Conservation (phyloP, 2,113 vertebrate species). For the Tor tambroides region DNA sequence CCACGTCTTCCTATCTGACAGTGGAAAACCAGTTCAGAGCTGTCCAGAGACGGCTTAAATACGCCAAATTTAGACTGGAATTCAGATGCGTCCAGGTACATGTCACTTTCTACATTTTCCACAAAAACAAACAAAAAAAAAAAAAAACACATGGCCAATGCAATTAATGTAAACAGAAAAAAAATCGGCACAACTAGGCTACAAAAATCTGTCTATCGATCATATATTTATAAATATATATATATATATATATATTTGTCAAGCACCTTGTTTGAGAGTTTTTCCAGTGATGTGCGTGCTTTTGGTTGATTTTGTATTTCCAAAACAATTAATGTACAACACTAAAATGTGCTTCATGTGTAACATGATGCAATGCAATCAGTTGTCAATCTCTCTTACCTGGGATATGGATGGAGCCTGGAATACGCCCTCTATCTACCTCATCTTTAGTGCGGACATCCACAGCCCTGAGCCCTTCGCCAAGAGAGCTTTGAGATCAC, state of each 20-base stretch:
- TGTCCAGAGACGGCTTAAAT: constrained; percentile 68
- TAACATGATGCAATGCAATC: neutral
- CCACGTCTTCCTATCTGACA: too few relatives aligned
- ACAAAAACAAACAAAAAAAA: constrained; percentile 64
- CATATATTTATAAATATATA: too few relatives aligned
- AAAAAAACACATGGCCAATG: neutral
- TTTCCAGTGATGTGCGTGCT: too few relatives aligned
- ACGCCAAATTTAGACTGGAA: constrained; percentile 75
- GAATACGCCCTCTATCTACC: constrained; percentile 72
- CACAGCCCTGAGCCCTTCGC: constrained; percentile 62
- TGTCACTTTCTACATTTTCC: constrained; percentile 70
- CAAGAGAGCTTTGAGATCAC: constrained; percentile 71
- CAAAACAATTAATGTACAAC: too few relatives aligned
- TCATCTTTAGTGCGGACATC: constrained; percentile 77
- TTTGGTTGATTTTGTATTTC: too few relatives aligned
- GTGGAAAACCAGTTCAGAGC: too few relatives aligned
- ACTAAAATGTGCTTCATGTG: neutral
- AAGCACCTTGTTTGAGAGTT: too few relatives aligned
- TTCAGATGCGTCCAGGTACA: constrained; percentile 72
- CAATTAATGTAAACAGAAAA: neutral
- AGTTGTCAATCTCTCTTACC: constrained; percentile 57
- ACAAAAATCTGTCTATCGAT: too few relatives aligned
- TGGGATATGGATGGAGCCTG: constrained; percentile 75
- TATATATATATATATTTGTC: too few relatives aligned
- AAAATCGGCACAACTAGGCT: neutral